Percentiles rank a stretch among this genome's conserved stretches.
These are phyloP conservation scores for Parazoanthus atlanticus DNA, from an alignment of 92 coral and sea anemone species.

Conservation along the genomic window DNA sequence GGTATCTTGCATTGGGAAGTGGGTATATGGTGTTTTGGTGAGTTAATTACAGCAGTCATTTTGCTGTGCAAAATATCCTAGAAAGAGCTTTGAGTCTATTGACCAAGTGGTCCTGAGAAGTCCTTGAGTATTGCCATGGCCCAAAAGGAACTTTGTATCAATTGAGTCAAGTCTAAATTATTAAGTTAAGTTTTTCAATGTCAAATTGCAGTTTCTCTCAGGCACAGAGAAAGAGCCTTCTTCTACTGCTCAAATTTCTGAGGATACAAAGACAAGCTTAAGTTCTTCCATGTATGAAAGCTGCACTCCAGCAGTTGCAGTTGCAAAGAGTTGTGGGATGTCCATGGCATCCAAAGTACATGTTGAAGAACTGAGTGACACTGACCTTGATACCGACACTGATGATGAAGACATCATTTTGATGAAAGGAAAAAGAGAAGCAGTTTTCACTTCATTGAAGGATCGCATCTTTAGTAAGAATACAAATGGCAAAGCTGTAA, in stretches of 20 bases:
- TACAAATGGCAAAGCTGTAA: not conserved
- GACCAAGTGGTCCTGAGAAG: too few species aligned
- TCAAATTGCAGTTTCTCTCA: slow-evolving; percentile 33
- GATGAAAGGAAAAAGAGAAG: slow-evolving; percentile 21
- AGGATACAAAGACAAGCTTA: not conserved
- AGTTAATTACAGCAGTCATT: too few species aligned
- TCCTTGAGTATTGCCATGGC: too few species aligned
- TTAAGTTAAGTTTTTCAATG: not conserved
- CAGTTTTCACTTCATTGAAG: slow-evolving; percentile 30
- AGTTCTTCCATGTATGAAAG: not conserved
- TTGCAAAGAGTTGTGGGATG: not conserved
- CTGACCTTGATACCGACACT: slow-evolving; percentile 33
- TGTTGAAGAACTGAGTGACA: slow-evolving; percentile 26
- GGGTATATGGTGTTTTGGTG: too few species aligned
- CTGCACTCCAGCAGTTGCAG: not conserved
- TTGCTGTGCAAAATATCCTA: too few species aligned
- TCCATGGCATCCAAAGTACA: not conserved
- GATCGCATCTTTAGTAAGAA: slow-evolving; percentile 14
- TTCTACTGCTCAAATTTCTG: not conserved
- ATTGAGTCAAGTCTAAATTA: not conserved
- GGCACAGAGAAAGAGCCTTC: not conserved
- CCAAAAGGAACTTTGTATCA: too few species aligned
- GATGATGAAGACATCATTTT: slow-evolving; percentile 43
- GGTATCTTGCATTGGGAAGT: too few species aligned
- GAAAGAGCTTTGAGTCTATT: too few species aligned